These are phyloP conservation scores for Zaprionus bogoriensis DNA, from an alignment of 2,888 invertebrate genomes.

Conservation along the genomic window DNA sequence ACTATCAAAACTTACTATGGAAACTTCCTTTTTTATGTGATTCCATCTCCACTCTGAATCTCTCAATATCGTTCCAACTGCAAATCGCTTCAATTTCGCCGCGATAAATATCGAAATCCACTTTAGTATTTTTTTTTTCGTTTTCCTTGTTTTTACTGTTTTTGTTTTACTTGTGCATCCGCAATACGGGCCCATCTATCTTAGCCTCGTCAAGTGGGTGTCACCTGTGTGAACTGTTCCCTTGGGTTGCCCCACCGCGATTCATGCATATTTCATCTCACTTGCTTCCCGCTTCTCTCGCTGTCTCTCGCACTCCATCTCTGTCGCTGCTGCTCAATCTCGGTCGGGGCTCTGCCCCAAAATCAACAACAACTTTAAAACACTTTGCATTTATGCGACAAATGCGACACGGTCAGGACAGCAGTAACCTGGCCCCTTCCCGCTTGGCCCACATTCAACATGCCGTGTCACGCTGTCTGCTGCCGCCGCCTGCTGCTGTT, in stretches of 20 bases:
- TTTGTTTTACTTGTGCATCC: neutral
- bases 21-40: too few species aligned
- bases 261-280: conserved; percentile 39
- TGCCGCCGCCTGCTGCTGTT: too few species aligned
- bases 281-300: neutral
- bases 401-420: conserved; percentile 50
- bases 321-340: conserved; percentile 26
- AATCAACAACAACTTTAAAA: conserved; percentile 63
- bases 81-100: neutral
- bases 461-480: conserved; percentile 15
- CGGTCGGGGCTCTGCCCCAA: conserved; percentile 37
- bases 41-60: neutral
- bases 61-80: neutral
- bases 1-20: too few species aligned
- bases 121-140: too few species aligned
- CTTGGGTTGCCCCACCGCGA: neutral
- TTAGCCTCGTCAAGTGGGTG: conserved; percentile 49
- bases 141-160: too few species aligned
- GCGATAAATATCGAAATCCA: neutral
- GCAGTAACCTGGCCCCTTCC: neutral
- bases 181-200: conserved; percentile 33
- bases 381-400: conserved; percentile 65
- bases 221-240: conserved; percentile 35
- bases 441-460: neutral
- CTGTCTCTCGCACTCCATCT: neutral